Percentiles rank a stretch among this genome's conserved stretches.
phyloP scores from a whole-genome alignment of 2,113 vertebrate species.

The Sturnira hondurensis region DNA sequence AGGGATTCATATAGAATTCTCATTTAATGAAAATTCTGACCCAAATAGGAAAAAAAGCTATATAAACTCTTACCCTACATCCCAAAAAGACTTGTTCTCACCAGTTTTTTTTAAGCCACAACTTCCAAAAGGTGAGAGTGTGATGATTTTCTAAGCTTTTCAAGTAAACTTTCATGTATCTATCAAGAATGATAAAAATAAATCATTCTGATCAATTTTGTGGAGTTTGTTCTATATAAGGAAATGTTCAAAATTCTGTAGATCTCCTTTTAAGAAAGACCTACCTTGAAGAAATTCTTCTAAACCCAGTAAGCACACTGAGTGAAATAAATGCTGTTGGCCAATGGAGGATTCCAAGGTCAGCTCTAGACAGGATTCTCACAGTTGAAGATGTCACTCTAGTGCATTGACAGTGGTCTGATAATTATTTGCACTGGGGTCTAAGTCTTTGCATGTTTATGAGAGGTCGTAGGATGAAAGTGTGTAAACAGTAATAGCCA shows the following conservation, averaged over 20 bases:
- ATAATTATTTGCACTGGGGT: background rate
- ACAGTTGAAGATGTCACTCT: background rate
- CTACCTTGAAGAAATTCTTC: background rate
- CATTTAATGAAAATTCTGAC: constrained; percentile 23
- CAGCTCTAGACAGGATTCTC: background rate
- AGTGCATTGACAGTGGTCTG: background rate
- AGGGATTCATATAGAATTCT: background rate
- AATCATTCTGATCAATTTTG: background rate
- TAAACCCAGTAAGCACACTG: background rate
- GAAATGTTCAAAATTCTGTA: background rate
- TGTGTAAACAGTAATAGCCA: background rate
- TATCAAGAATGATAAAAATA: background rate
- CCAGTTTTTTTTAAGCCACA: background rate
- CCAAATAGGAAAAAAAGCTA: background rate
- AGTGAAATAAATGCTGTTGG: rapidly evolving
- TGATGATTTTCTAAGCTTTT: constrained; percentile 7
- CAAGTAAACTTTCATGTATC: background rate
- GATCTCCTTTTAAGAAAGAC: background rate
- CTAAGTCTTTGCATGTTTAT: background rate
- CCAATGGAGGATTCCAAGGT: background rate
- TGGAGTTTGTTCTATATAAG: background rate
- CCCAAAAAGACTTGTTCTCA: background rate
- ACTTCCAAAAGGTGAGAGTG: background rate
- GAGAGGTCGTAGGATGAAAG: background rate
- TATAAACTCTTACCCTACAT: background rate